Evolutionary conservation across 2,797 vertebrate genomes (phyloP).

Genomic region (Phrynocephalus guinanensis): DNA sequence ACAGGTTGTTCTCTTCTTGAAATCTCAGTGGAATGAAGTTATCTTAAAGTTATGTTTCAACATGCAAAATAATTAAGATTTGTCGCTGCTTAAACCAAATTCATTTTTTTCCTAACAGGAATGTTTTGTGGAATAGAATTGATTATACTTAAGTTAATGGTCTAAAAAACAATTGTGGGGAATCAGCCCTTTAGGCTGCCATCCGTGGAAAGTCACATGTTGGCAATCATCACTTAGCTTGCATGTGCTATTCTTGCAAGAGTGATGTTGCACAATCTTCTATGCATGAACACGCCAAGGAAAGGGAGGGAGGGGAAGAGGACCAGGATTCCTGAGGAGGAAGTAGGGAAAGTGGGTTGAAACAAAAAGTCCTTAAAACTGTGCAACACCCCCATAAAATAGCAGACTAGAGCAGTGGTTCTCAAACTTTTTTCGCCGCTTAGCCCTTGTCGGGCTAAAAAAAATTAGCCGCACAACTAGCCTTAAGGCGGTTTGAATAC

Average conservation of each 20-base stretch:
- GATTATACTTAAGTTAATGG: not conserved
- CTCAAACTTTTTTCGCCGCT: too few species aligned
- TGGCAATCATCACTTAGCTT: not conserved
- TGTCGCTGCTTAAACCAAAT: not conserved
- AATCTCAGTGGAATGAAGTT: not conserved
- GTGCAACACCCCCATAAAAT: not conserved
- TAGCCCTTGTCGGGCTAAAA: too few species aligned
- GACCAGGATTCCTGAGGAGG: slow-evolving; percentile 16
- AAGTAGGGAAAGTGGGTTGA: not conserved
- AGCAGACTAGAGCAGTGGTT: not conserved
- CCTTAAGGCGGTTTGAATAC: too few species aligned
- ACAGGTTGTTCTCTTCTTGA: not conserved
- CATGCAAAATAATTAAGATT: not conserved
- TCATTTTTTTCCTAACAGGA: not conserved
- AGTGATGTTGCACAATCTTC: slow-evolving; percentile 15
- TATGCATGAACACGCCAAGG: not conserved
- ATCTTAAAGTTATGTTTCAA: slow-evolving; percentile 15
- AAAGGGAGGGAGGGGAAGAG: not conserved
- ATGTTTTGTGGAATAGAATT: not conserved
- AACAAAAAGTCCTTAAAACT: not conserved
- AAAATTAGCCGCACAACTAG: too few species aligned
- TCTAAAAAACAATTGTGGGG: not conserved
- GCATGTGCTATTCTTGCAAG: slow-evolving; percentile 26
- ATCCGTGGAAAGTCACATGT: not conserved
- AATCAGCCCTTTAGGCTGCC: not conserved